A percentile compares a stretch with the other conserved stretches of the same genome.
These are phyloP conservation scores for Nothocercus nigrocapillus DNA, from an alignment of 2,113 vertebrate genomes.

Conservation along the genomic window DNA sequence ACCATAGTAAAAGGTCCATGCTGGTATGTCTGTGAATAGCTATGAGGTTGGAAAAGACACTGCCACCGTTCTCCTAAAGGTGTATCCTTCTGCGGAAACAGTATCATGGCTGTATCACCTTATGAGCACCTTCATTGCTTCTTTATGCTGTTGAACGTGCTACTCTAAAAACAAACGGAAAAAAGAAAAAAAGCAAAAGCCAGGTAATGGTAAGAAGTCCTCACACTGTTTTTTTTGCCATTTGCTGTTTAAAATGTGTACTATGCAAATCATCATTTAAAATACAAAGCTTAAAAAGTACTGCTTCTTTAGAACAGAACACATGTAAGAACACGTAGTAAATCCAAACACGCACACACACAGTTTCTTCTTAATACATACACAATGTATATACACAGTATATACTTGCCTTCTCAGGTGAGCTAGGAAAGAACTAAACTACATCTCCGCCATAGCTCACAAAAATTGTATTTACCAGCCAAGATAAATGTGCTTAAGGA, in stretches of 20 bases:
- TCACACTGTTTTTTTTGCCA: neutral
- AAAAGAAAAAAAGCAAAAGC: too few species aligned
- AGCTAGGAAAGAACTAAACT: neutral
- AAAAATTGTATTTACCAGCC: neutral
- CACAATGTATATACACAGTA: rapidly evolving
- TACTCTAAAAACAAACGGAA: neutral
- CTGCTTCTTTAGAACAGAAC: neutral
- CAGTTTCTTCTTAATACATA: neutral
- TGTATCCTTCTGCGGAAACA: neutral
- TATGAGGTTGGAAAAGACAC: neutral
- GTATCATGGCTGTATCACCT: neutral
- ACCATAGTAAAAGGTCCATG: too few species aligned
- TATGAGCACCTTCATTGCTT: neutral
- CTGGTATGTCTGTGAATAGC: neutral
- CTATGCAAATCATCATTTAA: neutral
- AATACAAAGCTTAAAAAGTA: neutral
- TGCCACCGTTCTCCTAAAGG: neutral
- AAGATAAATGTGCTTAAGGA: neutral
- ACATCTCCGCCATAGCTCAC: too few species aligned
- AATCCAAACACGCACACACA: neutral
- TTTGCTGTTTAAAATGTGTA: neutral
- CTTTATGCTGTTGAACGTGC: neutral
- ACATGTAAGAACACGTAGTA: rapidly evolving
- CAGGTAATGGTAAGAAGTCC: neutral
- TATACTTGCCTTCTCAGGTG: rapidly evolving